Evolutionary conservation across 1,140 invertebrate species (phyloP).

Genomic region (Diachasma alloeum): DNA sequence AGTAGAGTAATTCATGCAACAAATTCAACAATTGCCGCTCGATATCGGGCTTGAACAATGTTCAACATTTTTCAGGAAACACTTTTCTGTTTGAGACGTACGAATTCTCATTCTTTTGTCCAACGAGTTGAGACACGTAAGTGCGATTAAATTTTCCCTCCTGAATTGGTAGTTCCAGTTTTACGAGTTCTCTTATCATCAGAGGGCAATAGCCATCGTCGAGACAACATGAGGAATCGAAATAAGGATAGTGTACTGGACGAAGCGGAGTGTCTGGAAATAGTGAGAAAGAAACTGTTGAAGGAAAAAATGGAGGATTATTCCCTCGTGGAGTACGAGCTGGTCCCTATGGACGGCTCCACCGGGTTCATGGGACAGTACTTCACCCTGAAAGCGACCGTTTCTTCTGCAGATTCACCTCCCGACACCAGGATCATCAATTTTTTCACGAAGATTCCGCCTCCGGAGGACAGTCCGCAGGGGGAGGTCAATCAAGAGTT

Average conservation of each 20-base stretch:
- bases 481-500: slow-evolving; percentile 60
- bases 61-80: too few species aligned
- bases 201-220: background rate
- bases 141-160: background rate
- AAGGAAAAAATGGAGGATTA: slow-evolving; percentile 55
- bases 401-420: slow-evolving; percentile 17
- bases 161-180: too few species aligned
- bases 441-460: slow-evolving; percentile 66
- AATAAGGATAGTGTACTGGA: slow-evolving; percentile 52
- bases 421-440: slow-evolving; percentile 45
- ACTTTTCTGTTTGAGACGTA: too few species aligned
- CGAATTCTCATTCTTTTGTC: too few species aligned
- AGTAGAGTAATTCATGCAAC: too few species aligned
- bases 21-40: too few species aligned
- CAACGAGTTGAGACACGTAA: background rate
- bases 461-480: slow-evolving; percentile 47
- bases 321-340: slow-evolving; percentile 45
- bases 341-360: slow-evolving; percentile 41
- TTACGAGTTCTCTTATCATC: background rate
- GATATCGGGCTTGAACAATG: too few species aligned
- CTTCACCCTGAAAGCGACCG: slow-evolving; percentile 45
- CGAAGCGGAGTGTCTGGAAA: slow-evolving; percentile 67
- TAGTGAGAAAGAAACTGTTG: slow-evolving; percentile 61
- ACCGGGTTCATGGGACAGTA: slow-evolving; percentile 54
- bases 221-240: slow-evolving; percentile 12